Conservation (phyloP, 2,113 vertebrate genomes). For the Neomonachus schauinslandi region DNA sequence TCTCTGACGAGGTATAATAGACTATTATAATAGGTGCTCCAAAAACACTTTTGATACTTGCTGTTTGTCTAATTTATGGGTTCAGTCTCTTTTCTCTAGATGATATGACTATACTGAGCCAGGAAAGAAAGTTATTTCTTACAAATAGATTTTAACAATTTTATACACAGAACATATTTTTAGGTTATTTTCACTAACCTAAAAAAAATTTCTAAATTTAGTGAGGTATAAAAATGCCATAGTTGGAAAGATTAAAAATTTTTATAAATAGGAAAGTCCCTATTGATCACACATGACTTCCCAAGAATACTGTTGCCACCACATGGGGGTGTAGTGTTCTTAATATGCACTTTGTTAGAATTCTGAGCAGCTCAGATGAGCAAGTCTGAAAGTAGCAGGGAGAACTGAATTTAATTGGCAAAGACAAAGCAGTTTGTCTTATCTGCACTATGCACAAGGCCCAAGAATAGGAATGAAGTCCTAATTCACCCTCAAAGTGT, state of each 20-base stretch:
- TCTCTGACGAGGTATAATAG: neutral
- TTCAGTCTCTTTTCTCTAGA: neutral
- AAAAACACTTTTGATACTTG: neutral
- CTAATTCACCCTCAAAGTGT: constrained; percentile 31
- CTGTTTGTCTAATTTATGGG: neutral
- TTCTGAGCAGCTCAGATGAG: neutral
- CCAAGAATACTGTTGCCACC: constrained; percentile 35
- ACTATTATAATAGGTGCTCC: neutral
- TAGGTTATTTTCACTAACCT: constrained; percentile 27
- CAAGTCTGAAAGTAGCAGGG: neutral
- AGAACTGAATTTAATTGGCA: neutral
- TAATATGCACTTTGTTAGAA: constrained; percentile 7
- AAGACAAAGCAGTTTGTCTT: constrained; percentile 1
- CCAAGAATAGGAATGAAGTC: neutral
- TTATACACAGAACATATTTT: neutral
- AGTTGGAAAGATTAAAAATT: neutral
- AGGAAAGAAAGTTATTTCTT: neutral
- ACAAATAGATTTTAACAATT: constrained; percentile 27
- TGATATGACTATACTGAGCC: neutral
- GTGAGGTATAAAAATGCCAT: constrained; percentile 3
- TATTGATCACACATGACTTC: neutral
- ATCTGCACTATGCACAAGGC: neutral
- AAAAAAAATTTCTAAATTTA: constrained; percentile 6
- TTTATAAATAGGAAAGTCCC: neutral
- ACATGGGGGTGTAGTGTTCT: constrained; percentile 65